Percentiles rank a stretch among this genome's conserved stretches.
phyloP scores from a whole-genome alignment of 2,797 vertebrate species.

The Argya squamiceps region DNA sequence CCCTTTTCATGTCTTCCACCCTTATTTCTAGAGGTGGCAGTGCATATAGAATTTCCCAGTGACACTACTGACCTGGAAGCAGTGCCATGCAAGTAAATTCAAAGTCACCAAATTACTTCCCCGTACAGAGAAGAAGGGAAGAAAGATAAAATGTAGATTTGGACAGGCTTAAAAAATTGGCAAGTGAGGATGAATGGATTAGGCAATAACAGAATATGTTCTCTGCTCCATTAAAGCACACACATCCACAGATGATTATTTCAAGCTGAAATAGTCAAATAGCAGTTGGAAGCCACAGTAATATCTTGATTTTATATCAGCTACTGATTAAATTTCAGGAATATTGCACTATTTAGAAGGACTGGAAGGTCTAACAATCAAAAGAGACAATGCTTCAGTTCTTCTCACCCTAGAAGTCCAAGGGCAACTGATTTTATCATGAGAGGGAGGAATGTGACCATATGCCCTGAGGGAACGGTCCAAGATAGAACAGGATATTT shows the following conservation, averaged over 20 bases:
- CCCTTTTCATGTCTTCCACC: background rate
- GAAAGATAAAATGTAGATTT: background rate
- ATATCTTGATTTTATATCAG: background rate
- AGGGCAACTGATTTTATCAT: background rate
- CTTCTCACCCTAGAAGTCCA: background rate
- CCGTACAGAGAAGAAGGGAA: background rate
- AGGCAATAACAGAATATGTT: background rate
- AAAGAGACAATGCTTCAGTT: background rate
- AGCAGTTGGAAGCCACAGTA: background rate
- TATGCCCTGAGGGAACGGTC: background rate
- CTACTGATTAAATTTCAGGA: conserved; percentile 16
- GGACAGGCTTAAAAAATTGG: background rate
- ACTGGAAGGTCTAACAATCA: background rate
- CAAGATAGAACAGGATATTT: background rate
- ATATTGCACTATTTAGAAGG: background rate
- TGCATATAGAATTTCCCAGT: background rate
- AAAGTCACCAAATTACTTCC: background rate
- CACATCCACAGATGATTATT: background rate
- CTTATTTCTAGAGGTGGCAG: background rate
- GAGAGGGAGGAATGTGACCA: background rate
- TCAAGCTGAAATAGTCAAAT: conserved; percentile 34
- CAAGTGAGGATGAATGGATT: background rate
- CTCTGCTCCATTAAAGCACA: background rate
- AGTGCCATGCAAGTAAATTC: background rate
- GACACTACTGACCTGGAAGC: background rate